These are phyloP conservation scores for Pegoplata infirma DNA, from an alignment of 2,888 invertebrate genomes.

Conservation along the genomic window DNA sequence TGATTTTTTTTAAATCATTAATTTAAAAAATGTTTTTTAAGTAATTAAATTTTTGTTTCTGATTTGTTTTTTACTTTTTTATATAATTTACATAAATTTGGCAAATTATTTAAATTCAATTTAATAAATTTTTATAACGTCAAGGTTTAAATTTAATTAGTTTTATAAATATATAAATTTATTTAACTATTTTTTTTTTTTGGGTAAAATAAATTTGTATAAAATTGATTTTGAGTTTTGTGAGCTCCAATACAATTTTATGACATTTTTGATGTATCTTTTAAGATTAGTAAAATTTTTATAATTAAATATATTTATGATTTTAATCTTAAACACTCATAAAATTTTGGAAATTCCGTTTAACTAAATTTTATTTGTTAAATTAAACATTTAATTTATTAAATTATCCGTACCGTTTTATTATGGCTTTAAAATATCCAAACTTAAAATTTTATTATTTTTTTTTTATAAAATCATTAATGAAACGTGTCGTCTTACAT, in stretches of 20 bases:
- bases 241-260: no score
- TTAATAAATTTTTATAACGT: neutral
- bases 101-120: neutral
- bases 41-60: neutral
- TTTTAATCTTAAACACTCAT: neutral
- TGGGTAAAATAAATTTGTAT: neutral
- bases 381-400: neutral
- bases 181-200: neutral
- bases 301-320: neutral
- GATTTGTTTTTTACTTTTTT: neutral
- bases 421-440: neutral
- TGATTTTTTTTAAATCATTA: neutral
- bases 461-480: no score
- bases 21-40: neutral
- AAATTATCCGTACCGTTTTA: neutral
- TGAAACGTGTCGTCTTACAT: slow-evolving; percentile 37
- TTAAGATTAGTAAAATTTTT: no score
- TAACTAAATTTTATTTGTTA: neutral
- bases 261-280: neutral
- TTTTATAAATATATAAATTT: no score
- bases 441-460: neutral
- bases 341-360: no score
- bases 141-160: no score
- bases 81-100: neutral
- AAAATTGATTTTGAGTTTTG: neutral